Conservation (phyloP, 2,113 vertebrate species). For the Leucoraja erinaceus region DNA sequence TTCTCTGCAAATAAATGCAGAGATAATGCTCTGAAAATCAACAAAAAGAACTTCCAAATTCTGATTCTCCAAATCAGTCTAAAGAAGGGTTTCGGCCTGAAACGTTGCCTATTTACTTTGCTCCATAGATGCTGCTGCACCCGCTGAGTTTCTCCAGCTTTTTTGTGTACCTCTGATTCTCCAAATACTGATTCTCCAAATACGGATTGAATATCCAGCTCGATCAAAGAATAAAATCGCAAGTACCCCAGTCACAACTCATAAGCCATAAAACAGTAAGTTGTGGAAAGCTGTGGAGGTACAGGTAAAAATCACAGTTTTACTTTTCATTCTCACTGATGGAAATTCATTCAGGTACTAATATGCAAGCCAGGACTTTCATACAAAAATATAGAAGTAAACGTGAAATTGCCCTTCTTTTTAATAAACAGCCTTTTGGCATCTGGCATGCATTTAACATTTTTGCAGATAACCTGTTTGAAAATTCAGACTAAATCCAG, state of each 20-base stretch:
- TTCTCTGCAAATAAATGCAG: too few species aligned
- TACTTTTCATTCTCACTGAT: neutral
- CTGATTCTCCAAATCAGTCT: neutral
- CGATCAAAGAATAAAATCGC: neutral
- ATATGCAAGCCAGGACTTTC: neutral
- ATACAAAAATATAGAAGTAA: neutral
- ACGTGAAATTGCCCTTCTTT: neutral
- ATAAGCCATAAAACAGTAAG: neutral
- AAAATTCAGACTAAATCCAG: constrained; percentile 1
- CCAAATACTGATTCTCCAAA: neutral
- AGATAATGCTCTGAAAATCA: neutral
- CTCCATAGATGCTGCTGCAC: too few species aligned
- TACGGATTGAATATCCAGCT: neutral
- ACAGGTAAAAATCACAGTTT: neutral
- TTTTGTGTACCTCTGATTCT: too few species aligned
- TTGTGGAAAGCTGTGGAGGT: neutral
- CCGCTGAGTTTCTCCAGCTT: too few species aligned
- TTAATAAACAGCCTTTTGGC: constrained; percentile 7
- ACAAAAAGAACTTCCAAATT: neutral
- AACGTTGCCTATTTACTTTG: too few species aligned
- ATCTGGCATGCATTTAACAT: neutral
- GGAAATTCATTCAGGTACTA: neutral
- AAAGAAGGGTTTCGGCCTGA: too few species aligned
- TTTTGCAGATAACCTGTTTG: neutral
- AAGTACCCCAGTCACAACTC: neutral